Evolutionary conservation across 2,113 vertebrate genomes (phyloP).

Genomic region (Fulica atra): DNA sequence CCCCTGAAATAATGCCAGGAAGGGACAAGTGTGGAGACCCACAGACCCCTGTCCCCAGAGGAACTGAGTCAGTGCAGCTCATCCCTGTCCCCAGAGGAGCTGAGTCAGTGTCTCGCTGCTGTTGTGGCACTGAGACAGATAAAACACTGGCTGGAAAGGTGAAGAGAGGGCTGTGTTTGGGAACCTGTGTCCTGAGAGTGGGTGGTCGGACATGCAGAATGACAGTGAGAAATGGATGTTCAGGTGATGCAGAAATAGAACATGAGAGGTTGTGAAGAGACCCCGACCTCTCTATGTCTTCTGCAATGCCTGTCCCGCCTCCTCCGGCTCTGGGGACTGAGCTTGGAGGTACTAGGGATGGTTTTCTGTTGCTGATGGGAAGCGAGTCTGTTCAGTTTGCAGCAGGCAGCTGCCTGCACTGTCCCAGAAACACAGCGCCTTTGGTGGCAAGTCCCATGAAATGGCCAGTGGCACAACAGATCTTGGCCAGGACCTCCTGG

Average conservation of each 20-base stretch:
- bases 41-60: accelerated
- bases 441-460: not conserved
- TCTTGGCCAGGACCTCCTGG: not conserved
- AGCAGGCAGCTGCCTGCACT: not conserved
- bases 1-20: not conserved
- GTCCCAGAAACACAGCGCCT: not conserved
- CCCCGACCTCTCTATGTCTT: not conserved
- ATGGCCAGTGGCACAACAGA: not conserved
- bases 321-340: not conserved
- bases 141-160: not conserved
- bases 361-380: not conserved
- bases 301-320: not conserved
- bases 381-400: not conserved
- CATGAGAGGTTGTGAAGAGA: not conserved
- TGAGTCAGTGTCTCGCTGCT: not conserved
- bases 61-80: not conserved
- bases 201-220: not conserved
- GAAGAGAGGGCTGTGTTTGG: not conserved
- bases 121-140: not conserved
- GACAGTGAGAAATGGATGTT: not conserved
- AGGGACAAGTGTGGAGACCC: not conserved
- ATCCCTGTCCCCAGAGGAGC: not conserved
- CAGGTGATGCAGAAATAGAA: not conserved
- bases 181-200: not conserved
- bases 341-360: not conserved